A percentile compares a stretch with the other conserved stretches of the same genome.
Conservation (phyloP, 2,797 vertebrate genomes). For the Galaxias olidus region DNA sequence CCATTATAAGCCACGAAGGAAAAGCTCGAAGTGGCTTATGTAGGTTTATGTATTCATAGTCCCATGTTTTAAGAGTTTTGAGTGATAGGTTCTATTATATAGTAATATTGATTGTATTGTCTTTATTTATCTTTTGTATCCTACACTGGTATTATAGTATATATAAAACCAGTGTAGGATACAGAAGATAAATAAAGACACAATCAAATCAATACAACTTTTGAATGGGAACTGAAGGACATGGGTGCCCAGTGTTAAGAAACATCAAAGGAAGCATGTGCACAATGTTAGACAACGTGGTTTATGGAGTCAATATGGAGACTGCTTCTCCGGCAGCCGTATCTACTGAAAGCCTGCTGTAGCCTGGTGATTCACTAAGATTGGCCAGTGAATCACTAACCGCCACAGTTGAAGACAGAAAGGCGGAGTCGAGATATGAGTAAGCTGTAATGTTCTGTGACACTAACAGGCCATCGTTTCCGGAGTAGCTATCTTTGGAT, state of each 20-base stretch:
- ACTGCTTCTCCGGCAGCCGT: constrained; percentile 9
- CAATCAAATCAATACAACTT: background rate
- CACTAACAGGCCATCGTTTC: constrained; percentile 24
- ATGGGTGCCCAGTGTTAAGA: background rate
- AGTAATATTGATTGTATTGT: no score
- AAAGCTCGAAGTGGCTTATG: no score
- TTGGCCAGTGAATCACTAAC: constrained; percentile 41
- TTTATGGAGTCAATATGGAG: constrained; percentile 5
- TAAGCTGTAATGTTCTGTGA: constrained; percentile 5
- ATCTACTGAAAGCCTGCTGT: constrained; percentile 28
- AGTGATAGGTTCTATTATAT: no score
- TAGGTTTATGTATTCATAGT: no score
- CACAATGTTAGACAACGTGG: background rate
- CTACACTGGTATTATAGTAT: no score
- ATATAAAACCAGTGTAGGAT: no score
- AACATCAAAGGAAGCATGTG: background rate
- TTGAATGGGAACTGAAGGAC: background rate
- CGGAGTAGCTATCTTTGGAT: no score
- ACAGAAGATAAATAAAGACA: background rate
- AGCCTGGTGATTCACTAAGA: constrained; percentile 51
- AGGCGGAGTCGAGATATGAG: constrained; percentile 29
- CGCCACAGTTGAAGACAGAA: constrained; percentile 23
- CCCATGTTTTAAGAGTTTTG: no score
- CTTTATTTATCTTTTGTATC: no score
- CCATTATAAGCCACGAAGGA: no score